phyloP scores from a whole-genome alignment of 2,113 vertebrate species.

The Notiomystis cincta region DNA sequence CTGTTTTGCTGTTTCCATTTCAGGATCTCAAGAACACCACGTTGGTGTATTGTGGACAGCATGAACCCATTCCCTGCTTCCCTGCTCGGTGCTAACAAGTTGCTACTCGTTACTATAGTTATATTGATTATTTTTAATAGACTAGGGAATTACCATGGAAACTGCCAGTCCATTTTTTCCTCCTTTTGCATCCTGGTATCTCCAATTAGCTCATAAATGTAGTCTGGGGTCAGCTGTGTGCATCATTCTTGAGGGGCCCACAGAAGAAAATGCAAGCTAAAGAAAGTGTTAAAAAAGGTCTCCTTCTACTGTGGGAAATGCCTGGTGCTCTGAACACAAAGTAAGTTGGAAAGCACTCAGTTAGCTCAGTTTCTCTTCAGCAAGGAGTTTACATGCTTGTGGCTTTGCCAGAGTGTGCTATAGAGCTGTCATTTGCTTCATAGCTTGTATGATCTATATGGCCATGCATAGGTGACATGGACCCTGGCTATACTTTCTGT shows the following conservation, averaged over 20 bases:
- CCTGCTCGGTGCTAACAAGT: neutral
- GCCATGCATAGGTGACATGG: neutral
- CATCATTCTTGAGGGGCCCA: neutral
- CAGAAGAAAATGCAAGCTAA: neutral
- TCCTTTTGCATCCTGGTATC: neutral
- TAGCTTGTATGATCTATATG: neutral
- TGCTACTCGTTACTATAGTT: neutral
- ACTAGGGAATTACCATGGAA: neutral
- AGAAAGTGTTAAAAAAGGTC: neutral
- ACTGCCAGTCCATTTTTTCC: neutral
- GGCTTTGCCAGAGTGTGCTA: neutral
- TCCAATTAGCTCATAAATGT: neutral
- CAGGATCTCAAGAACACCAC: neutral
- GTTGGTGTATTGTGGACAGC: fast-evolving
- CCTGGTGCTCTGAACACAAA: neutral
- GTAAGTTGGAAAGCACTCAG: neutral
- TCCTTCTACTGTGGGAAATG: neutral
- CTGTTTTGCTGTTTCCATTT: neutral
- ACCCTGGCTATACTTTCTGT: neutral
- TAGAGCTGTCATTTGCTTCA: neutral
- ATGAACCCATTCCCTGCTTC: neutral
- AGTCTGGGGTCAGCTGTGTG: neutral
- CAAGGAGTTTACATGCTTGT: neutral
- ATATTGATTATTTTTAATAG: neutral
- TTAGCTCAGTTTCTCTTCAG: neutral